Base-by-base conservation (phyloP, 2,888 invertebrate species). In the Fabriciana adippe region DNA sequence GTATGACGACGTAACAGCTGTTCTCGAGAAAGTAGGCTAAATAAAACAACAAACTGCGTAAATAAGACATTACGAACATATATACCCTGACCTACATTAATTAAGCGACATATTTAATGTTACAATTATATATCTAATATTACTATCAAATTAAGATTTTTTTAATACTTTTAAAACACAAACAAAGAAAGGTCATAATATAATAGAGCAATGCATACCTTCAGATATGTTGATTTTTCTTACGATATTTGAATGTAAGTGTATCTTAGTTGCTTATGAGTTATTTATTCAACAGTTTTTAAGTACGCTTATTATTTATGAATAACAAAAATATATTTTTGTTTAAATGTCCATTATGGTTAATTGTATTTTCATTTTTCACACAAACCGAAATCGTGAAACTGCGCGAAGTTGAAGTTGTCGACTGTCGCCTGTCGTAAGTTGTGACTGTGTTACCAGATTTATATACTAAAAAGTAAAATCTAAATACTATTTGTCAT, bases 1-100 rank as follows among this genome's bases (percentile, higher is more conserved):
- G 79, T 78, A 83, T 89, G 87, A 88, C 88, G 86, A 83, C 80
- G 76, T 81, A 86, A 87, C 90, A 90, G 89, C 90, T 90, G 90
- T 86, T 85, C 79, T 76, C 72, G 76, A 78, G 85, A 90, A 89
- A 89, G 87, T 88, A 81, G 88, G 72, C 70, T 74, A 73, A 55
- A 67, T 61, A 62, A 59, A 59, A 72, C 53, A 67, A 60, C 66
- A 73, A 76, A 79, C 76, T 75, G 75, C 75, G 74, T 74, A 75
- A 70, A 73, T 68, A 48, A 50, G 16, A 45, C 21, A 5, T 59
- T 26, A 15, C 15, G 15, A 18, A 66, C 14, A 54, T 55, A 15
- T 50, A 54, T 26, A 41, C 60, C 48, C 14, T 45, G 35, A 61
- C 50, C 41, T 61, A 66, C 21, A 48, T 26, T 50, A 50, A 61